Evolutionary conservation across 2,888 invertebrate genomes (phyloP), one percentile per base, ranked within the genome.

Genomic region (Zele albiditarsus): DNA sequence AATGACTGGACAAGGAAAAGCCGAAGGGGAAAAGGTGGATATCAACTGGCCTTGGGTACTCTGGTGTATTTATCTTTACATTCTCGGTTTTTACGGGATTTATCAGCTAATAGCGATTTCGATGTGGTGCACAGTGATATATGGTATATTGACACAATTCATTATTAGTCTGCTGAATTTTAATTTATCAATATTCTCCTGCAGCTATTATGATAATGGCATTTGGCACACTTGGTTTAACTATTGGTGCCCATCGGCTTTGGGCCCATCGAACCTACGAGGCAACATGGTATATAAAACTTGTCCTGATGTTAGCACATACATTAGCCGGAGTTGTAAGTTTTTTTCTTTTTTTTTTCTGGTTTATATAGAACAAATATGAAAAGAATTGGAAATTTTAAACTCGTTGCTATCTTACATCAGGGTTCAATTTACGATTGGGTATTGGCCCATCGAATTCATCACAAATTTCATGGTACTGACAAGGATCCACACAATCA

Each of bases 241-340:
- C 98, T 0, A 95, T 96, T 1, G 98, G 98, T 0, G 95, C 97
- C 0, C 99, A 99, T 88, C 91, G 98, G 79, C 90, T 98, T 46
- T 99, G 98, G 98, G 94, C 98, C 0, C 99, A 99, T 89, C 90
- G 91, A 67, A 91, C 95, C 0, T 99, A 96, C 88, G 93, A 93
- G 83, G 98, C 98, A 0, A 92, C 90, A 75, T 90, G 91, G 3
- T 91, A 93, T 1, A 89, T 98, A 0, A 92, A 94, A 81, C 87
- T 96, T n/a, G 90, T 95, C 27, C 91, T 99, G 0, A 94, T 95
- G 91, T 77, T 97, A 3, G 94, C 94, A 80, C 96, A 98, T 86
- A 96, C 96, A 0, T 87, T 97, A 75, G 94, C 95, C n/a, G 96
- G 97, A 79, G 95, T 96, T 91, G 98, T 98, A 91, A 91, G 90